Evolutionary conservation across 2,888 invertebrate genomes (phyloP).

Genomic region (Prionchulus punctatus): DNA sequence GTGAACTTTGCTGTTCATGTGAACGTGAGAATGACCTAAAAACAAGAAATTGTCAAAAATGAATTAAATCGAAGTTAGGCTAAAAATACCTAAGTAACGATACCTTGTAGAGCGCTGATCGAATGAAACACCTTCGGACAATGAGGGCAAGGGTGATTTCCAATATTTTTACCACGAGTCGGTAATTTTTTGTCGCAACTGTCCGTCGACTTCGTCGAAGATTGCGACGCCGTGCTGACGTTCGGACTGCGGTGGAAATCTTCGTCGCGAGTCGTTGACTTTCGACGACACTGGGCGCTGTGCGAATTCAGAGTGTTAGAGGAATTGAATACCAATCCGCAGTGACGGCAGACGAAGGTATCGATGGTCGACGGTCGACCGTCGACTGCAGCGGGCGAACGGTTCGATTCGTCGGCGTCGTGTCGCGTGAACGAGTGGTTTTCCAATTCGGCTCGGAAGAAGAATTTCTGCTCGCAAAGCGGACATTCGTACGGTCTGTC

Average conservation of each 20-base stretch:
- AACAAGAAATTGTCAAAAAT: background rate
- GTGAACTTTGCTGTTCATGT: conserved; percentile 19
- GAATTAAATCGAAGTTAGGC: background rate
- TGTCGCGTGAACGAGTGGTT: conserved; percentile 47
- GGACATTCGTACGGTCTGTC: conserved; percentile 66
- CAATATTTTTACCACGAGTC: too few relatives aligned
- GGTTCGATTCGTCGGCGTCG: background rate
- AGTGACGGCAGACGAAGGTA: conserved; percentile 57
- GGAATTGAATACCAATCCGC: conserved; percentile 61
- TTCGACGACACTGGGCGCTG: background rate
- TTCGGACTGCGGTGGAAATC: background rate
- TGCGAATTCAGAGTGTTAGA: background rate
- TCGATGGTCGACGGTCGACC: background rate
- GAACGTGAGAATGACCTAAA: conserved; percentile 25
- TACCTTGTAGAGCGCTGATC: conserved; percentile 24
- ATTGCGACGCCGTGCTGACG: background rate
- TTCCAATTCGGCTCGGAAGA: conserved; percentile 74
- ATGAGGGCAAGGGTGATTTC: conserved; percentile 22
- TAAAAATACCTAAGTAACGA: background rate
- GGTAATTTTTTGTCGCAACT: too few relatives aligned
- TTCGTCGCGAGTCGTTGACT: background rate
- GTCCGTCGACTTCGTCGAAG: background rate
- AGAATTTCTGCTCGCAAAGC: conserved; percentile 61
- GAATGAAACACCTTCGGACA: conserved; percentile 29
- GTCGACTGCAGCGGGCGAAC: background rate